These are phyloP conservation scores for Hydrochoerus hydrochaeris DNA, from an alignment of 2,113 vertebrate genomes.

Conservation along the genomic window DNA sequence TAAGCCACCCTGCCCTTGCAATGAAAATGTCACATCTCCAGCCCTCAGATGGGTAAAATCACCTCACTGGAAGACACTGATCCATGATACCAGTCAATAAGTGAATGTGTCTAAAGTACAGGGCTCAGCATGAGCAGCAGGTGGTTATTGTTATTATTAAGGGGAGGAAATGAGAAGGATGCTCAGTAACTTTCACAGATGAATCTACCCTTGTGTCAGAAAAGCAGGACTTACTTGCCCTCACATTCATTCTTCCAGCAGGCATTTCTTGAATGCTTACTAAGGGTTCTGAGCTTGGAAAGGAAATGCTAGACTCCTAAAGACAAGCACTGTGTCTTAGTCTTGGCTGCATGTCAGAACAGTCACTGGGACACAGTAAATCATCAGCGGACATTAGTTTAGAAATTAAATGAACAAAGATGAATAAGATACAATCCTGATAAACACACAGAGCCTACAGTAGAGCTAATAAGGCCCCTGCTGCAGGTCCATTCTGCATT, in stretches of 20 bases:
- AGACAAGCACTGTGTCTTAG: neutral
- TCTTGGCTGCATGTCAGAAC: neutral
- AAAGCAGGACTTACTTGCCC: neutral
- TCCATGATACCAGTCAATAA: neutral
- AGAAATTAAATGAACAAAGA: neutral
- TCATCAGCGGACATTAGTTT: neutral
- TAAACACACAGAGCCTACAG: neutral
- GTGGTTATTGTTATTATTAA: neutral
- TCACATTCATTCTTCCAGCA: neutral
- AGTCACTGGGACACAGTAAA: neutral
- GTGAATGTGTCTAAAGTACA: neutral
- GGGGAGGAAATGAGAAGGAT: neutral
- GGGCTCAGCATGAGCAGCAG: neutral
- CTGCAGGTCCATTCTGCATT: neutral
- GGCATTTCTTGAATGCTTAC: neutral
- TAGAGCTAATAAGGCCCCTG: accelerated
- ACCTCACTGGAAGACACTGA: conserved; percentile 17
- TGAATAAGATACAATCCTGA: neutral
- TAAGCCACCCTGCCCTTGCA: conserved; percentile 49
- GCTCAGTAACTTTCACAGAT: neutral
- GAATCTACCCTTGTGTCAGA: neutral
- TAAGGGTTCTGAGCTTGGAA: neutral
- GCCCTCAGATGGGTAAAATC: conserved; percentile 45
- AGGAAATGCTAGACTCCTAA: neutral
- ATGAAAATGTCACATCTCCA: conserved; percentile 31